These are phyloP conservation scores for Arothron firmamentum DNA, from an alignment of 2,113 vertebrate species.

Conservation along the genomic window DNA sequence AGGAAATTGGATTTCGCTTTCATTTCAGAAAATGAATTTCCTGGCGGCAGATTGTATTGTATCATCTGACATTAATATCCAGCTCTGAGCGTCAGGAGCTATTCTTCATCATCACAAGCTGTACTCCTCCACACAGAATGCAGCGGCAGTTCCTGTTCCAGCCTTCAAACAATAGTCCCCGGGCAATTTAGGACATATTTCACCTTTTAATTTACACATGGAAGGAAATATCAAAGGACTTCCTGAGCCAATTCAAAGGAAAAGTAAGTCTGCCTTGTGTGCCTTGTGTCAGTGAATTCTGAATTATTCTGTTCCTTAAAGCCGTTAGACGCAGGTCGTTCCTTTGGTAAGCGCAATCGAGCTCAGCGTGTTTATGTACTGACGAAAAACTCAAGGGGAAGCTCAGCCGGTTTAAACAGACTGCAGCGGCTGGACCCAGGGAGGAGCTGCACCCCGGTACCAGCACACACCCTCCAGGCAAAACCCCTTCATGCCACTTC, in stretches of 20 bases:
- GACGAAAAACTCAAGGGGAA: conserved; percentile 23
- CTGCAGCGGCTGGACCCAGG: background rate
- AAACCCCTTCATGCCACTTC: conserved; percentile 4
- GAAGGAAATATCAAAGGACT: conserved; percentile 56
- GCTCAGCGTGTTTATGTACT: conserved; percentile 32
- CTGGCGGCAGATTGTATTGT: conserved; percentile 52
- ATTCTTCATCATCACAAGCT: conserved; percentile 26
- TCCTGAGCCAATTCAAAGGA: conserved; percentile 34
- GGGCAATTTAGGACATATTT: conserved; percentile 47
- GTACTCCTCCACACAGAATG: conserved; percentile 6
- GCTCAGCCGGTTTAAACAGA: conserved; percentile 25
- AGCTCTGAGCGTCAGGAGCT: conserved; percentile 39
- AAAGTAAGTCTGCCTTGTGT: conserved; percentile 33
- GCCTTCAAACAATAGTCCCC: conserved; percentile 52
- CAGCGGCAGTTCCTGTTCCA: conserved; percentile 32
- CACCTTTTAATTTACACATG: conserved; percentile 60
- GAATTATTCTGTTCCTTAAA: conserved; percentile 24
- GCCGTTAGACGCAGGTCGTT: conserved; percentile 9
- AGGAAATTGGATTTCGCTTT: conserved; percentile 67
- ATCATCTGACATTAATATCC: conserved; percentile 54
- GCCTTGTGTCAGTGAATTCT: conserved; percentile 7
- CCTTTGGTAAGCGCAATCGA: conserved; percentile 29
- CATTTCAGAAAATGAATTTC: conserved; percentile 60
- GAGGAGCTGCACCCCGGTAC: conserved; percentile 5
- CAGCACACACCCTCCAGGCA: background rate